phyloP scores from a whole-genome alignment of 37 sponge, comb jelly and placozoan species.

The Ephydatia muelleri region DNA sequence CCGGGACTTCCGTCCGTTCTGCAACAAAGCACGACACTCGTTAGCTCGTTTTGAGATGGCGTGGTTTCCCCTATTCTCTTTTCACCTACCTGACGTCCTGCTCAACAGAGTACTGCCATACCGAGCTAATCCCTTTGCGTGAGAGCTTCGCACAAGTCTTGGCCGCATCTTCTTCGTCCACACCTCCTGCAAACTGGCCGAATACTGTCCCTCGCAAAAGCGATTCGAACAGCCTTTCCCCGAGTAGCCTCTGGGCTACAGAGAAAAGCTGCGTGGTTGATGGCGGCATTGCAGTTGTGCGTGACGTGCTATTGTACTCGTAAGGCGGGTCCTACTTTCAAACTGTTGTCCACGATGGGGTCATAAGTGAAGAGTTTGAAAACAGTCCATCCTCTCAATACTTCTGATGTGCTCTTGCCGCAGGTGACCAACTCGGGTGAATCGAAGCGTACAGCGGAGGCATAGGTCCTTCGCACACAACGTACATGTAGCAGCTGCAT shows the following conservation, averaged over 20 bases:
- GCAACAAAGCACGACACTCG: background rate
- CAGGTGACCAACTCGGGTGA: background rate
- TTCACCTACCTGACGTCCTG: conserved; percentile 41
- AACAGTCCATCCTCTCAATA: conserved; percentile 53
- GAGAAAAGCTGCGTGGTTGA: conserved; percentile 26
- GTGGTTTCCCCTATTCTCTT: background rate
- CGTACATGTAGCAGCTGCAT: no score
- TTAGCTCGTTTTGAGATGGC: no score
- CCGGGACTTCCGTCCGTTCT: background rate
- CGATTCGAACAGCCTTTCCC: conserved; percentile 25
- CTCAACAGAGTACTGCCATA: conserved; percentile 55
- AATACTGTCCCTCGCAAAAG: conserved; percentile 44
- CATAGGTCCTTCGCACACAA: no score
- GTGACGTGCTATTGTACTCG: background rate
- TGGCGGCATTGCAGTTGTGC: background rate
- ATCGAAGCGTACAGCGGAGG: background rate
- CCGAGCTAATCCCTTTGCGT: conserved; percentile 17
- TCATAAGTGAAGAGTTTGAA: conserved; percentile 61
- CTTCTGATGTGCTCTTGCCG: conserved; percentile 15
- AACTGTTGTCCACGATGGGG: conserved; percentile 37
- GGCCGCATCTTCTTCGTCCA: conserved; percentile 15
- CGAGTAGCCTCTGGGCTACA: conserved; percentile 38
- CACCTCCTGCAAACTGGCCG: conserved; percentile 76
- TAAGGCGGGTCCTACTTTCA: conserved; percentile 30
- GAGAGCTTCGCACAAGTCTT: conserved; percentile 14